Base-by-base conservation (phyloP, 2,888 invertebrate species). In the Drepana falcataria region DNA sequence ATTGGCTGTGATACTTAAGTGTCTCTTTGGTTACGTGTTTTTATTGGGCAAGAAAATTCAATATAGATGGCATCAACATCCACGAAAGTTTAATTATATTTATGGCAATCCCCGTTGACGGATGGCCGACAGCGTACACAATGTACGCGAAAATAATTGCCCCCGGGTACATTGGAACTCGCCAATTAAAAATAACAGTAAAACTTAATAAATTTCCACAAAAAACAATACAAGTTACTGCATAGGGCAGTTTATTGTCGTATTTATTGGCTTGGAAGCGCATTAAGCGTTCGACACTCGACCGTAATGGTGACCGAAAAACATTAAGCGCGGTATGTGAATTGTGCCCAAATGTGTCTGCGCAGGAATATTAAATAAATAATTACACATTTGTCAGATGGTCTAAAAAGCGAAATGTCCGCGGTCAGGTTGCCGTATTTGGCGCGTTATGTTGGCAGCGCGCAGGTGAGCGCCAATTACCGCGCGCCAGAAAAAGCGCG, bases 361-460 rank as follows among this genome's bases (percentile, higher is more conserved):
- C 70, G 68, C 79, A 75, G 77, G 81, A 85, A 9, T 88, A 90
- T 90, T 88, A 89, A 89, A 90, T 90, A 90, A 88, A 90, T 91
- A 90, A 90, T 91, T 90, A 90, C 88, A 88, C 90, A 91, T 91
- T 91, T 91, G 90, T 91, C 90, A 89, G 87, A 85, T 87, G 82
- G 73, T 75, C 81, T 86, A 90, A 89, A 87, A 89, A 90, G 85
- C 82, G 75, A 79, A 81, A 79, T 81, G 84, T 77, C 79, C 75
- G 75, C 69, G 68, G 69, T 63, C 82, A 59, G 65, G 81, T 75
- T 74, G 72, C 90, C 89, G 72, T 90, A 87, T 90, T 85, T 80
- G 90, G 90, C 59, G 61, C 66, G 75, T 66, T 64, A 69, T 73
- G 80, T 73, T 70, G 75, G 75, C 77, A 71, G 69, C 68, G 69